Evolutionary conservation across 2,113 vertebrate species (phyloP).

Genomic region (Spheniscus mendiculus): DNA sequence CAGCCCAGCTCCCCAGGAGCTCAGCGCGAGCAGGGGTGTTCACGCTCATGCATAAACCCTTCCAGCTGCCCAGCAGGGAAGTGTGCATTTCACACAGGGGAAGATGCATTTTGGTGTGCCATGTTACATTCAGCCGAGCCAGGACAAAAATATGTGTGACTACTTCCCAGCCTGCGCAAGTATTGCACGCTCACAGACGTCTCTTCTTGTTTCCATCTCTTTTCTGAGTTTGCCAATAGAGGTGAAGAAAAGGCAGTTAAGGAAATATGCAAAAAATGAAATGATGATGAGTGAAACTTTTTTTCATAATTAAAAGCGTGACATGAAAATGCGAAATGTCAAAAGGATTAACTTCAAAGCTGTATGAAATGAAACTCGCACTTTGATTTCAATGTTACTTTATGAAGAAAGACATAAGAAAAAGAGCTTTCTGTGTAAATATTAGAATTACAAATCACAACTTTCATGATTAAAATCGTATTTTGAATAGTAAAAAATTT

Average conservation of each 20-base stretch:
- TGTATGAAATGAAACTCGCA: constrained; percentile 18
- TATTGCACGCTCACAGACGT: fast-evolving
- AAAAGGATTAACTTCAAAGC: constrained; percentile 63
- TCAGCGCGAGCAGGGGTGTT: neutral
- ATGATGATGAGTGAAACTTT: neutral
- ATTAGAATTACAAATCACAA: constrained; percentile 59
- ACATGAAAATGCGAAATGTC: constrained; percentile 52
- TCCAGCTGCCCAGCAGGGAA: fast-evolving
- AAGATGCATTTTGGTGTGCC: fast-evolving
- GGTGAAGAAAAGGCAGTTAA: neutral
- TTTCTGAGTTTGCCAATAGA: neutral
- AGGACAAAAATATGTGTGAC: fast-evolving
- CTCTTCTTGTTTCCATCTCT: neutral
- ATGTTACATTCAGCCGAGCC: fast-evolving
- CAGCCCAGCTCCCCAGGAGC: neutral
- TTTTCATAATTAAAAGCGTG: neutral
- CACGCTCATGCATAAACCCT: fast-evolving
- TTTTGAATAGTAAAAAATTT: neutral
- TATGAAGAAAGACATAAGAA: neutral
- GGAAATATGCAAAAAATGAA: neutral
- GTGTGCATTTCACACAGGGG: fast-evolving
- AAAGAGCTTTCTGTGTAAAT: constrained; percentile 51
- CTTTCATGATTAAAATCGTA: constrained; percentile 42
- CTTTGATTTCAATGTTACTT: constrained; percentile 50
- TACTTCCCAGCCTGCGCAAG: neutral